Percentiles rank a stretch among this genome's conserved stretches.
Evolutionary conservation across 92 coral and sea anemone species (phyloP).

Genomic region (Pocillopora meandrina): DNA sequence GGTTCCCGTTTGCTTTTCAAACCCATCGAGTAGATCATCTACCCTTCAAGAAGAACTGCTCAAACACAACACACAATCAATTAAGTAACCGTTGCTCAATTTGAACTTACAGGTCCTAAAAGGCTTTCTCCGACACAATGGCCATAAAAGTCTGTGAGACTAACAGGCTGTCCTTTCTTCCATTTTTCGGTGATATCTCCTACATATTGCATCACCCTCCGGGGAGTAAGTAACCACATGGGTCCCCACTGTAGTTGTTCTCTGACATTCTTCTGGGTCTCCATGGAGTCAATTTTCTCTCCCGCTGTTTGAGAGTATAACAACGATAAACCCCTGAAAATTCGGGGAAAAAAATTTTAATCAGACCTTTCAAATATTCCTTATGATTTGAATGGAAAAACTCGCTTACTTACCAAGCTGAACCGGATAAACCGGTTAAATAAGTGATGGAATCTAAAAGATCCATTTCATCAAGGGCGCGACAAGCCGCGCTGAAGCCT

Average conservation of each 20-base stretch:
- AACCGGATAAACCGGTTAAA: constrained; percentile 61
- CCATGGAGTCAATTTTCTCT: constrained; percentile 23
- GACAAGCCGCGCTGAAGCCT: constrained; percentile 58
- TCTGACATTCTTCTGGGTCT: constrained; percentile 38
- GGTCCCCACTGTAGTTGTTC: constrained; percentile 52
- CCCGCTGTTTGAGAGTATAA: constrained; percentile 52
- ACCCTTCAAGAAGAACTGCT: too few relatives aligned
- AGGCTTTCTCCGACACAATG: constrained; percentile 60
- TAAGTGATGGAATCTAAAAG: constrained; percentile 56
- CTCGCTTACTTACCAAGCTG: constrained; percentile 57
- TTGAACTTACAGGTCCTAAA: constrained; percentile 39
- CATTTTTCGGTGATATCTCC: constrained; percentile 35
- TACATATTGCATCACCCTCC: constrained; percentile 41
- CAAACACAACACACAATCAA: neutral
- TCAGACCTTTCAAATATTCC: too few relatives aligned
- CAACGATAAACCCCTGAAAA: constrained; percentile 53
- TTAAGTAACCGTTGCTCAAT: neutral
- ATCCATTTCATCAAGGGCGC: constrained; percentile 57
- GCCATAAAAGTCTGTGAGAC: constrained; percentile 66
- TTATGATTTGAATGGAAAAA: neutral
- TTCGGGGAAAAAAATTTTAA: too few relatives aligned
- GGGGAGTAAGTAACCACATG: constrained; percentile 42
- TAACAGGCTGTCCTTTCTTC: constrained; percentile 58
- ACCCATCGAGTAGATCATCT: neutral
- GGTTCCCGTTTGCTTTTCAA: neutral